Percentiles rank a stretch among this genome's conserved stretches.
phyloP scores from a whole-genome alignment of 2,113 vertebrate species.

The Redunca redunca region DNA sequence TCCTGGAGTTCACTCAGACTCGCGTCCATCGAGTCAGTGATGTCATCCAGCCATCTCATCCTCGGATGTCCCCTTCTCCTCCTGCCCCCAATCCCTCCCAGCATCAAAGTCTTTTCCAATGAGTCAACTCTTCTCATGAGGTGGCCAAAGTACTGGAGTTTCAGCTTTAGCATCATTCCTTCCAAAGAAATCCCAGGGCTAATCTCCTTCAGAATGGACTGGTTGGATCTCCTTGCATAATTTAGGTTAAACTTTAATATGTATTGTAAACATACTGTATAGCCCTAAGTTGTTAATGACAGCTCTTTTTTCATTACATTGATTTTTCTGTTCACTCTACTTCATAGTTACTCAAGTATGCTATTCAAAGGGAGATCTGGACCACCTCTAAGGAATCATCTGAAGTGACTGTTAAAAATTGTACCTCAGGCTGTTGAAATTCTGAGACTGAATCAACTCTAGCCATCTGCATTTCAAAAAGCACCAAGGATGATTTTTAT shows the following conservation, averaged over 20 bases:
- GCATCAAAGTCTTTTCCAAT: no score
- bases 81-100: no score
- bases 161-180: no score
- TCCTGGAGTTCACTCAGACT: no score
- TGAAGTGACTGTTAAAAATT: neutral
- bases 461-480: constrained; percentile 20
- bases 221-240: neutral
- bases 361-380: neutral
- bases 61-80: no score
- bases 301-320: neutral
- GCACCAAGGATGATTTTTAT: neutral
- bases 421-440: neutral
- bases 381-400: neutral
- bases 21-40: no score
- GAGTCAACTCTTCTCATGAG: no score
- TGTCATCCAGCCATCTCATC: no score
- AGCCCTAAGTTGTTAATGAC: neutral
- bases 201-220: no score
- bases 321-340: neutral
- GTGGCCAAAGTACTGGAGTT: no score
- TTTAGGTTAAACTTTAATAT: neutral
- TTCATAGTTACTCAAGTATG: neutral
- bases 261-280: neutral
- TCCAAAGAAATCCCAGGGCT: accelerated
- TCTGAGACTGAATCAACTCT: neutral